phyloP scores from a whole-genome alignment of 2,888 invertebrate genomes.

The Drosophila neotestacea region DNA sequence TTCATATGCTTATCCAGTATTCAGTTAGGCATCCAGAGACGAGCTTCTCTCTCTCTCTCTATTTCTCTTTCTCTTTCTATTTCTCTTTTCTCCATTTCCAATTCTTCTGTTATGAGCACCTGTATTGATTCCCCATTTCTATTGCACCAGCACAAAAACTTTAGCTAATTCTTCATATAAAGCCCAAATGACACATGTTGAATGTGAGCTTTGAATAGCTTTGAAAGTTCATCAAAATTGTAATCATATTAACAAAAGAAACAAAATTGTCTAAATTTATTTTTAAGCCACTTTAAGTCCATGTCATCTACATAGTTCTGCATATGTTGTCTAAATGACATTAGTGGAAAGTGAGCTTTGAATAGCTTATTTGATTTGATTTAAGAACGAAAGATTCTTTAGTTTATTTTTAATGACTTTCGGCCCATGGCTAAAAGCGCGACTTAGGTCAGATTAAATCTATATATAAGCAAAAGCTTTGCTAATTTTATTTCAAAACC shows the following conservation, averaged over 20 bases:
- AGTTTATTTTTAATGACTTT: no score
- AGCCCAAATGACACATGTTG: constrained; percentile 24
- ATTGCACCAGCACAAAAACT: constrained; percentile 37
- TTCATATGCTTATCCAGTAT: constrained; percentile 3
- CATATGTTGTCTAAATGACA: background rate
- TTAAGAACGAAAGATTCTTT: no score
- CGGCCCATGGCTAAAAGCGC: no score
- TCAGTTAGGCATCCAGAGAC: background rate
- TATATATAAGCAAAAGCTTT: no score
- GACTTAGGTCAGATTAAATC: no score
- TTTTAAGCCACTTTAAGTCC: background rate
- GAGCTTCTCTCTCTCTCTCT: background rate
- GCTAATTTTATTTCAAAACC: no score
- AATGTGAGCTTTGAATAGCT: constrained; percentile 7
- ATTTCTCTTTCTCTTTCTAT: constrained; percentile 15
- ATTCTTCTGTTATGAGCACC: constrained; percentile 35
- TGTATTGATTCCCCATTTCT: constrained; percentile 39
- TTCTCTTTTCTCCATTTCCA: constrained; percentile 6
- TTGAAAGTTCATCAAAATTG: no score
- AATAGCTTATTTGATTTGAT: no score
- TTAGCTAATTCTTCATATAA: constrained; percentile 4
- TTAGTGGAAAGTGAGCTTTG: background rate
- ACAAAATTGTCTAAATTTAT: background rate
- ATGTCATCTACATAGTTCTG: background rate
- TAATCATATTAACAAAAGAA: background rate